Conservation (phyloP, 2,888 invertebrate species). For the Cotesia congregata region DNA sequence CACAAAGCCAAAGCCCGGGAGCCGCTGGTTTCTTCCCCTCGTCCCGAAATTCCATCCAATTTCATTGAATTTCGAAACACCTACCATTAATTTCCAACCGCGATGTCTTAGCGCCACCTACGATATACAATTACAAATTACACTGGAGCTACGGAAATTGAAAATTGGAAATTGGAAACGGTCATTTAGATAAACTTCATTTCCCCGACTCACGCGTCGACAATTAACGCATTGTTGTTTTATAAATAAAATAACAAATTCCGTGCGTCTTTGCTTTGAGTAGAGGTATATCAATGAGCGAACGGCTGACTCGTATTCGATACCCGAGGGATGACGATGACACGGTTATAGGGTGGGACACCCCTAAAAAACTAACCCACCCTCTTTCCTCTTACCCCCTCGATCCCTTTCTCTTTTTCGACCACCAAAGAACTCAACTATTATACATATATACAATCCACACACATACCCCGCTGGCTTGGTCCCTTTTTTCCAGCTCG, state of each 20-base stretch:
- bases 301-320: constrained; percentile 27
- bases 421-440: constrained; percentile 9
- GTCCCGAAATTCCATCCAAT: not conserved
- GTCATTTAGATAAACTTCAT: constrained; percentile 54
- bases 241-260: constrained; percentile 14
- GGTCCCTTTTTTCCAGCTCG: constrained; percentile 15
- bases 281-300: constrained; percentile 5
- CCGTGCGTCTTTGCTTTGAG: not conserved
- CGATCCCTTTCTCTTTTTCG: constrained; percentile 2
- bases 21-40: constrained; percentile 35
- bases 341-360: constrained; percentile 44
- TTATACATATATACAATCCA: not conserved
- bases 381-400: constrained; percentile 36
- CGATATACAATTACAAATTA: too few species aligned
- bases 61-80: constrained; percentile 5
- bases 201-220: constrained; percentile 60
- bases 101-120: not conserved
- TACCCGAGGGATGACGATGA: constrained; percentile 44
- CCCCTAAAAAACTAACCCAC: constrained; percentile 49
- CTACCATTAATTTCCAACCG: not conserved
- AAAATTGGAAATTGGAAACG: constrained; percentile 48
- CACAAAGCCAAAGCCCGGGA: constrained; percentile 43
- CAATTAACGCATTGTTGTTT: constrained; percentile 52
- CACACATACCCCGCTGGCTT: constrained; percentile 25
- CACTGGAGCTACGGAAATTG: constrained; percentile 40